phyloP scores from a whole-genome alignment of 1,140 invertebrate species.

The Pogonomyrmex californicus region DNA sequence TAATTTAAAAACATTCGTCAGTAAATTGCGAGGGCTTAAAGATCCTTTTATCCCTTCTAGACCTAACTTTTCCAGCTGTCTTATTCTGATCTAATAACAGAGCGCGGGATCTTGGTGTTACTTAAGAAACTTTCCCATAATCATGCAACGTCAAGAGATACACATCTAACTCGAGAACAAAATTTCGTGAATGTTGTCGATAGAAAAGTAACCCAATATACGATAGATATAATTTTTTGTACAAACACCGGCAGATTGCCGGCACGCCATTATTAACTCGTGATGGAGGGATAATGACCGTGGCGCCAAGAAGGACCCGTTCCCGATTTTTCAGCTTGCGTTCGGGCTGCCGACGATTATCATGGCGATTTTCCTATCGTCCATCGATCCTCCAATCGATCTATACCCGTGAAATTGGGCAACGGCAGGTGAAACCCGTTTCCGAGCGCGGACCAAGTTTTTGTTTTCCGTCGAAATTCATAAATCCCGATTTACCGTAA shows the following conservation, averaged over 20 bases:
- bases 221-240: constrained; percentile 53
- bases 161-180: not conserved
- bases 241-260: constrained; percentile 62
- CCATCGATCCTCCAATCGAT: constrained; percentile 38
- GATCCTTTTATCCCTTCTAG: not conserved
- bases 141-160: constrained; percentile 1
- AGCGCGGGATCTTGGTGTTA: not conserved
- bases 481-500: constrained; percentile 50
- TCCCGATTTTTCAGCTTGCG: constrained; percentile 49
- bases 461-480: constrained; percentile 24
- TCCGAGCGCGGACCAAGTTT: not conserved
- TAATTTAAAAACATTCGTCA: not conserved
- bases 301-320: constrained; percentile 69
- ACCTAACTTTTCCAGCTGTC: not conserved
- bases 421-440: constrained; percentile 60
- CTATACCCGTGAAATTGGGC: constrained; percentile 62
- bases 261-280: constrained; percentile 69
- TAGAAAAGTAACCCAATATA: not conserved
- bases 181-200: constrained; percentile 8
- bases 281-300: constrained; percentile 71
- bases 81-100: not conserved
- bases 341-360: constrained; percentile 56
- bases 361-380: constrained; percentile 59
- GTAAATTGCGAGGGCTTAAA: not conserved
- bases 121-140: not conserved